Evolutionary conservation across 2,113 vertebrate genomes (phyloP), one percentile per base, ranked within the genome.

Genomic region (Cinclus cinclus): DNA sequence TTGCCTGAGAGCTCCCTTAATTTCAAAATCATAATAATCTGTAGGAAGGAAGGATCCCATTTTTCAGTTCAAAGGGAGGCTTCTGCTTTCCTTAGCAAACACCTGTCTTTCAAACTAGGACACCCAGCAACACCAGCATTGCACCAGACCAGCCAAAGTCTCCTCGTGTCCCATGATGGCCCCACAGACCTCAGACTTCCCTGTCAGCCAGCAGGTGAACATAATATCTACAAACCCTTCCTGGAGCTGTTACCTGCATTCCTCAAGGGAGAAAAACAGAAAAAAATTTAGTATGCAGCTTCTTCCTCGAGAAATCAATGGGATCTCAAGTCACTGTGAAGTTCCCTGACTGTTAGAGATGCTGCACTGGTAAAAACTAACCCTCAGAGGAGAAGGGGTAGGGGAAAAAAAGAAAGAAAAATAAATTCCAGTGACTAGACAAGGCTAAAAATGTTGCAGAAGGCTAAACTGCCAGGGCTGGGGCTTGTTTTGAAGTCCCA

Each of bases 241-340:
- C 90, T 50, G 42, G 50, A 60, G 82, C 62, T 53, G 53, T 46
- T 92, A 62, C 90, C 92, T 50, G 42, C 8, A 2, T 77, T 80
- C 33, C 93, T 81, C 68, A 8, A 10, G 76, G 75, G 90, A 95
- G 21, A 22, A 81, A 91, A 89, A 47, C 3, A 58, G 64, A 44
- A 63, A 52, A 77, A 77, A 77, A 94, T 90, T 94, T 75, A 93
- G 83, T 90, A 95, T 95, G 92, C 60, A 0, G 64, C 68, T 55
- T 90, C 75, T 93, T 92, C 79, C 64, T 95, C 1, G 0, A 78
- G 71, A 97, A 96, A 94, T 97, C 96, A 89, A 95, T 93, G 88
- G 0, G 4, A 70, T 88, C 85, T 92, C 83, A 67, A 68, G 79
- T 94, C 46, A 23, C 90, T 92, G 87, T 92, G 87, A 95, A 91